Base-by-base conservation (phyloP, 2,888 invertebrate species). In the Hyposoter didymator region DNA sequence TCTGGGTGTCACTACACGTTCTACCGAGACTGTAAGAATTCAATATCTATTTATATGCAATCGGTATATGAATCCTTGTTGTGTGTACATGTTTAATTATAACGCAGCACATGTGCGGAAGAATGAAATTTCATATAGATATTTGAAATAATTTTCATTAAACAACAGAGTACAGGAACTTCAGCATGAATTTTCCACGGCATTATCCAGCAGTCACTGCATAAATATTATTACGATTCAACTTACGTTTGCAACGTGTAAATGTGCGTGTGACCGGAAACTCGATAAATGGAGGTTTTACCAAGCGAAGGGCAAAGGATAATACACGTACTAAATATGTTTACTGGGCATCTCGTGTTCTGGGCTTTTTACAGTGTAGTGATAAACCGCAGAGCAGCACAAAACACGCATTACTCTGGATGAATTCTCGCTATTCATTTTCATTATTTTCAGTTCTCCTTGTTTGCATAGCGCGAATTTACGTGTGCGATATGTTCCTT, bases 181-280 rank as follows among this genome's bases (percentile, higher is more conserved):
- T 69, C 39, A n/a, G 67, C 45, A 49, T 62, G 49, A 62, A 75
- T 80, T 73, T 49, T 64, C 59, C 45, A 55, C 35, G 39, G 45
- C 66, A 78, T 78, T 78, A 73, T 82, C 70, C 49, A 28, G 4
- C 22, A 10, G 19, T 35, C 39, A 28, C 8, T 75, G 35, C 64
- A 52, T 45, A 45, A 66, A 82, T 64, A 64, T 69, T 28, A 66
- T 64, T 32, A 35, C 17, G 39, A 64, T 72, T 76, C 22, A 28
- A 59, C 55, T 59, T 59, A 59, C 55, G 55, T 28, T 28, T 59
- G 22, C 22, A 22, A 22, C 3, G 28, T 28, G 55, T 22, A 47
- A 32, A 69, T 35, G 47, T 69, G 59, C 62, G 39, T 55, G 59
- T 35, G 39, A 49, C 78, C 62, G 59, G 55, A 79, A 79, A 70